Evolutionary conservation across 2,113 vertebrate species (phyloP).

Genomic region (Lycaon pictus): DNA sequence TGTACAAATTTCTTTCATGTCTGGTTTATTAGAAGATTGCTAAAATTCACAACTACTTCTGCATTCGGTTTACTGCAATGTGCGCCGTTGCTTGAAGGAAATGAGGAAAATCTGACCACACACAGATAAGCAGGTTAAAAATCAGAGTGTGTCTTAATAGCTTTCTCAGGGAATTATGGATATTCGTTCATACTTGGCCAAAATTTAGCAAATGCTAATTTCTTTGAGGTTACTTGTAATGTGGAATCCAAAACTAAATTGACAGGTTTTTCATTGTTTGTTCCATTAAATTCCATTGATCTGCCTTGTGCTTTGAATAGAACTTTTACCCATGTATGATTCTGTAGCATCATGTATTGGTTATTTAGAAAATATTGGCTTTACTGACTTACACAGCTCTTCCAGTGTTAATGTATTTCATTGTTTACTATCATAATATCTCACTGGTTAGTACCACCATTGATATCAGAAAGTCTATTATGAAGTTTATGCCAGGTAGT

Average conservation of each 20-base stretch:
- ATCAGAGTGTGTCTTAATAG: not conserved
- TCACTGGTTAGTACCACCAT: not conserved
- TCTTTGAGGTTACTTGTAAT: not conserved
- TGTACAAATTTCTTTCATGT: not conserved
- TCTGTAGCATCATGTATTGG: not conserved
- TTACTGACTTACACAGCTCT: not conserved
- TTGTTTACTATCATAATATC: not conserved
- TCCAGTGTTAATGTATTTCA: not conserved
- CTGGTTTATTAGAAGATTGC: not conserved
- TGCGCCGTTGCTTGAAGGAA: not conserved
- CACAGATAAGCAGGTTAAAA: not conserved
- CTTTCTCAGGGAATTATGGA: not conserved
- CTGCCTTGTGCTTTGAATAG: not conserved
- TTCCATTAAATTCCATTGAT: conserved; percentile 23
- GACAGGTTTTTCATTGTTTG: not conserved
- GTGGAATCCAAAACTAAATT: conserved; percentile 19
- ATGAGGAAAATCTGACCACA: not conserved
- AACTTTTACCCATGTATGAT: not conserved
- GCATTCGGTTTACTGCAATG: not conserved
- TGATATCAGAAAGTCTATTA: not conserved
- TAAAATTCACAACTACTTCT: not conserved
- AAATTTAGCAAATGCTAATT: not conserved
- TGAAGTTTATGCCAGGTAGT: not conserved
- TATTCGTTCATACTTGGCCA: not conserved
- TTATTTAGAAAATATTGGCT: conserved; percentile 11